Conservation (phyloP, 2,888 invertebrate genomes). For the Drosophila engyochracea region DNA sequence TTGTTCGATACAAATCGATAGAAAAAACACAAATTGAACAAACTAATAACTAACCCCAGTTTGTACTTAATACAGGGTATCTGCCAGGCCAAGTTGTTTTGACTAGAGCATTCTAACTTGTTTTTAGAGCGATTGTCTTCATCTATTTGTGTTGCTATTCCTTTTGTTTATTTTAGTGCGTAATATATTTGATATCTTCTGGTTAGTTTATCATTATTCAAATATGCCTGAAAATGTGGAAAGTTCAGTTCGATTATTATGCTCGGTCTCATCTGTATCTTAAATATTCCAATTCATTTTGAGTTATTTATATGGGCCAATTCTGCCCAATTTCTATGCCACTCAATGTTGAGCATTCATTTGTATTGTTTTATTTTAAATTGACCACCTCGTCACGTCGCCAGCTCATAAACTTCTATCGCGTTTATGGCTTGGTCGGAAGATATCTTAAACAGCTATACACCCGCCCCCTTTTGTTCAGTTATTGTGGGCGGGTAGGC, state of each 20-base stretch:
- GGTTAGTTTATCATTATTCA: not conserved
- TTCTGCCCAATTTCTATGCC: not conserved
- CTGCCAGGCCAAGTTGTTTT: not conserved
- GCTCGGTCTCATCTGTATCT: not conserved
- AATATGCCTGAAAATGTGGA: not conserved
- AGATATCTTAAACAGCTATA: slow-evolving; percentile 18
- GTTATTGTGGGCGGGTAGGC: not conserved
- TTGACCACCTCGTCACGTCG: slow-evolving; percentile 19
- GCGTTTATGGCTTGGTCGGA: slow-evolving; percentile 22
- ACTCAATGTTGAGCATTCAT: not conserved
- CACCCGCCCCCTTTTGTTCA: slow-evolving; percentile 3
- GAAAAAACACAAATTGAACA: not conserved
- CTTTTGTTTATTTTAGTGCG: not conserved
- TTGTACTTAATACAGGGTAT: not conserved
- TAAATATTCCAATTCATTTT: not conserved
- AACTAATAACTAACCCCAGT: not conserved
- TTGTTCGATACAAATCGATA: not conserved
- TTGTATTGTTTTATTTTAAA: slow-evolving; percentile 14
- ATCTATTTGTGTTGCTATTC: not conserved
- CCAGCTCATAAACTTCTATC: slow-evolving; percentile 46
- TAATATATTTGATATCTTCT: not conserved
- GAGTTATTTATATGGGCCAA: not conserved
- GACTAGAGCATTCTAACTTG: not conserved
- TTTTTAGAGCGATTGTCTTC: not conserved
- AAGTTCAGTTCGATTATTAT: not conserved